phyloP scores from a whole-genome alignment of 2,797 vertebrate genomes.

The Heliangelus exortis region DNA sequence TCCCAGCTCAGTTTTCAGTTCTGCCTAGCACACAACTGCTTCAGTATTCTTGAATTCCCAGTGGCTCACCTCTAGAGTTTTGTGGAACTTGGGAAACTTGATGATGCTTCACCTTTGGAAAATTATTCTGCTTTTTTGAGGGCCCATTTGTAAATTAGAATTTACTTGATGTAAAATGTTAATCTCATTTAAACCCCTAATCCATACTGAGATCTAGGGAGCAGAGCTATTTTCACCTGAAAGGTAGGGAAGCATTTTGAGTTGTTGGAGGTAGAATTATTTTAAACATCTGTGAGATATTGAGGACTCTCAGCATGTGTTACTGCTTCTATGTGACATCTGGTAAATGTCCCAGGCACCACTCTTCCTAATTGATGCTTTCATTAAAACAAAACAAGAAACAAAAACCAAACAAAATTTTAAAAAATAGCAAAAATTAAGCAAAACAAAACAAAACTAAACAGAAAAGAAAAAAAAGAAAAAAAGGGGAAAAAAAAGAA shows the following conservation, averaged over 20 bases:
- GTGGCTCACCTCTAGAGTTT: neutral
- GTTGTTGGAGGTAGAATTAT: neutral
- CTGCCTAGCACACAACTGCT: neutral
- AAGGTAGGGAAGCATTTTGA: slow-evolving; percentile 10
- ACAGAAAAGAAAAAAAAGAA: no score
- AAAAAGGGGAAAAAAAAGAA: neutral
- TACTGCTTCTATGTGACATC: neutral
- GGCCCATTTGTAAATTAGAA: slow-evolving; percentile 1
- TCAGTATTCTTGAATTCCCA: neutral
- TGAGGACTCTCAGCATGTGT: slow-evolving; percentile 13
- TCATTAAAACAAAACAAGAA: neutral
- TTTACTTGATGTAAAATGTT: neutral
- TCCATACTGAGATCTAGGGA: neutral
- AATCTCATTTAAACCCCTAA: slow-evolving; percentile 3
- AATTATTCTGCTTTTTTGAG: neutral
- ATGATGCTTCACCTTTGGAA: neutral
- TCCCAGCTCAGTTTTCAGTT: neutral
- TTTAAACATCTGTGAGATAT: slow-evolving; percentile 36
- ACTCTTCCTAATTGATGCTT: neutral
- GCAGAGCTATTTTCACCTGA: slow-evolving; percentile 25
- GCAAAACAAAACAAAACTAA: no score
- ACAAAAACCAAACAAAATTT: neutral
- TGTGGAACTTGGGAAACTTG: neutral
- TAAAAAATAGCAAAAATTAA: no score
- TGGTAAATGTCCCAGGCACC: slow-evolving; percentile 40